Base-by-base conservation (phyloP, 2,797 vertebrate genomes). In the Lutjanus argentimaculatus region DNA sequence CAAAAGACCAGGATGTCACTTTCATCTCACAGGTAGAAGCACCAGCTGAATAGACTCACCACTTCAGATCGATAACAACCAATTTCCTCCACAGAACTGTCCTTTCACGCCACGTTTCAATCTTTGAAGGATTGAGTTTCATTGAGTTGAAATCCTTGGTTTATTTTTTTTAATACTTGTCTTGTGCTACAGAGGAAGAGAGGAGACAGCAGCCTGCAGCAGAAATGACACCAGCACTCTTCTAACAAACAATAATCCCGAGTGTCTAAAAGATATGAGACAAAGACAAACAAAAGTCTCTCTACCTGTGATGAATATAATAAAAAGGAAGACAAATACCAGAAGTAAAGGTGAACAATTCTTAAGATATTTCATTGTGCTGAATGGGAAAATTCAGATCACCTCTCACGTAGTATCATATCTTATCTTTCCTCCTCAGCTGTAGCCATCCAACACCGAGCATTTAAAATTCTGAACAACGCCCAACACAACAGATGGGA, bases 61-160 rank as follows among this genome's bases (percentile, higher is more conserved):
- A 16, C 40, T 21, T n/a, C 45, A 21, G 15, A 61, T 68, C 25
- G 62, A 46, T 21, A n/a, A 16, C 51, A 64, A 16, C 16, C 21
- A 52, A 46, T 21, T 59, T 63, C 22, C 30, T 6, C 30, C 4
- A 36, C 66, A 46, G 40, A 55, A 42, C 48, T 22, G 9, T 40
- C 40, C 8, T 57, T 45, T 51, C 30, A 46, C 8, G 3, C 15
- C 17, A 17, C 0, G 6, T 59, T 53, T 49, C 51, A 8, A 30
- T 17, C 36, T 59, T 45, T 65, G 30, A 77, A 49, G 46, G 30
- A 51, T 13, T 22, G 30, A 6, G 45, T 0, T 72, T 67, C 15
- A 77, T 67, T 69, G 66, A 45, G 9, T 62, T 48, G 15, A 43
- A 9, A 73, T 49, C 22, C 72, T 68, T 61, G 8, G 9, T 61